phyloP scores from a whole-genome alignment of 2,113 vertebrate species.

The Benitochromis conjunctus region DNA sequence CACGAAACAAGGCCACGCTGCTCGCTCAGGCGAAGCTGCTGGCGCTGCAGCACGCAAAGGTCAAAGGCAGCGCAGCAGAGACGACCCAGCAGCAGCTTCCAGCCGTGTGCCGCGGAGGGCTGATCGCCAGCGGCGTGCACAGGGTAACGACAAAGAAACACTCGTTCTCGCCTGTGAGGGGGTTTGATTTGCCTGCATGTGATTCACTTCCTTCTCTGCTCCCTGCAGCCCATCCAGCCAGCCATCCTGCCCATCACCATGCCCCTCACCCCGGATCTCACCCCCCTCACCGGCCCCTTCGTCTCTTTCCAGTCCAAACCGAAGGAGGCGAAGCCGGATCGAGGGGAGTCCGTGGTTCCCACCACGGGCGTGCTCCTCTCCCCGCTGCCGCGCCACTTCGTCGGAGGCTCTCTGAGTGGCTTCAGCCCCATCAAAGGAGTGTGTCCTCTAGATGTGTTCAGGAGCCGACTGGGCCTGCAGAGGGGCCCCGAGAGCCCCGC shows the following conservation, averaged over 20 bases:
- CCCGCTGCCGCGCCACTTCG: conserved; percentile 56
- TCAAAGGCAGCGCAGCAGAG: background rate
- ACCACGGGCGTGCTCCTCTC: conserved; percentile 32
- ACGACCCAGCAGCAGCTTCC: background rate
- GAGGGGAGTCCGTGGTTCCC: background rate
- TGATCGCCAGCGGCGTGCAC: background rate
- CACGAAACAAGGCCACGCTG: conserved; percentile 65
- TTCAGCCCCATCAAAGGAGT: conserved; percentile 74
- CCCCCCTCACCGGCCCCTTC: conserved; percentile 52
- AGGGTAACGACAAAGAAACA: conserved; percentile 18
- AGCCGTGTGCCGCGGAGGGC: background rate
- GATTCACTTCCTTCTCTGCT: background rate
- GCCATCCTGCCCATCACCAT: conserved; percentile 30
- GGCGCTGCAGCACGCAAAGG: conserved; percentile 45
- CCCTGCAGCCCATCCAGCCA: conserved; percentile 33
- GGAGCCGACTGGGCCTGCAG: conserved; percentile 62
- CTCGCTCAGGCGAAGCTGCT: conserved; percentile 60
- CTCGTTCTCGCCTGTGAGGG: background rate
- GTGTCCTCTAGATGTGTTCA: conserved; percentile 73
- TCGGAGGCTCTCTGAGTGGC: conserved; percentile 52
- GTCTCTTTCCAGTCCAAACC: conserved; percentile 51
- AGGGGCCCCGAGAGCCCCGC: conserved; percentile 33
- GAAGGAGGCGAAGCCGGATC: conserved; percentile 36
- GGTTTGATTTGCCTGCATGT: background rate
- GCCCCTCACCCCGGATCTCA: conserved; percentile 63